phyloP scores from a whole-genome alignment of 2,888 invertebrate species.

The Leucoma salicis region DNA sequence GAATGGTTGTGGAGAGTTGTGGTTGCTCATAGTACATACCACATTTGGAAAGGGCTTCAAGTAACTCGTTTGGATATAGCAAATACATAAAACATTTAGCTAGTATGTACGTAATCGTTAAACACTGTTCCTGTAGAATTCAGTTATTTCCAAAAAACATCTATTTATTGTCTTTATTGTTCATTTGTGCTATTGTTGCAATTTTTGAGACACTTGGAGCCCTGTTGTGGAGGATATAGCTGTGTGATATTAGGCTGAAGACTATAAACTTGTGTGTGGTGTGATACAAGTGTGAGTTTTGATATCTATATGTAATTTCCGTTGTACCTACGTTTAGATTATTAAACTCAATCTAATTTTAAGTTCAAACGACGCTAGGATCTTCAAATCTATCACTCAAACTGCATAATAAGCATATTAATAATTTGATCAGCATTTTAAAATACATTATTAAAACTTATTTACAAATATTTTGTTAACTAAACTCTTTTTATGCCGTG shows the following conservation, averaged over 20 bases:
- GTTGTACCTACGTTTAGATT: conserved; percentile 44
- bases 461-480: too few species aligned
- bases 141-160: too few species aligned
- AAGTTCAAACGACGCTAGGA: neutral
- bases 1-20: conserved; percentile 97
- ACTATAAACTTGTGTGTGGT: conserved; percentile 67
- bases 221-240: conserved; percentile 55
- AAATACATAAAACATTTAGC: too few species aligned
- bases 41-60: neutral
- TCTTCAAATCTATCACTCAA: neutral
- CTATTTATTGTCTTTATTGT: too few species aligned
- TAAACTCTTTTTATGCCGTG: too few species aligned
- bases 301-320: conserved; percentile 55
- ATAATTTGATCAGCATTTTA: conserved; percentile 45
- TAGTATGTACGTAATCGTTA: too few species aligned
- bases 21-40: conserved; percentile 88
- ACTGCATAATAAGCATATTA: conserved; percentile 15
- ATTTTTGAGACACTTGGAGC: conserved; percentile 46
- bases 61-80: too few species aligned
- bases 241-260: conserved; percentile 76
- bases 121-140: too few species aligned
- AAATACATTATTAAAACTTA: too few species aligned
- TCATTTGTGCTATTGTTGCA: too few species aligned
- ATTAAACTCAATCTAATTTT: conserved; percentile 22
- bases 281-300: conserved; percentile 63